Evolutionary conservation across 2,888 invertebrate species (phyloP).

Genomic region (Hecatera dysodea): DNA sequence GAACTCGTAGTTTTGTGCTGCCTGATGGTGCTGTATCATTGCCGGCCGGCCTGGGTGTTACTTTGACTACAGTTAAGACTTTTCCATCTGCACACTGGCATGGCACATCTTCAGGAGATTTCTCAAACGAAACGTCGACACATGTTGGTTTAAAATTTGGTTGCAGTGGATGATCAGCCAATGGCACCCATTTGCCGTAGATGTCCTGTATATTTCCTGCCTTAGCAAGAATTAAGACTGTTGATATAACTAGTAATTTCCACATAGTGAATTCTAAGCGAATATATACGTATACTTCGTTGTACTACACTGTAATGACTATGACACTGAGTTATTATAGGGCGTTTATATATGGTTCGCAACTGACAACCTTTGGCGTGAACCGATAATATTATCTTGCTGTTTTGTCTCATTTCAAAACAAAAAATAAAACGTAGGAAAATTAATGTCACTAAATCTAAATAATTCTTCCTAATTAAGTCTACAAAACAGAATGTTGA

Average conservation of each 20-base stretch:
- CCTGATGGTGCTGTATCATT: not conserved
- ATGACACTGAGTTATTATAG: not conserved
- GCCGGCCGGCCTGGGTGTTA: not conserved
- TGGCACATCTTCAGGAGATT: not conserved
- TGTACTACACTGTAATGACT: not conserved
- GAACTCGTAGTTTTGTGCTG: not conserved
- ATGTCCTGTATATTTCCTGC: not conserved
- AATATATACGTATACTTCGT: not conserved
- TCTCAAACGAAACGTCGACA: not conserved
- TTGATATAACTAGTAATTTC: conserved; percentile 8
- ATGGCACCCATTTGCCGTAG: conserved; percentile 15
- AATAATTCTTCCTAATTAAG: not conserved
- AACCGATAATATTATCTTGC: conserved; percentile 5
- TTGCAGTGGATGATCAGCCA: not conserved
- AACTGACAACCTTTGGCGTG: conserved; percentile 15
- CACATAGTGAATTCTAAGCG: not conserved
- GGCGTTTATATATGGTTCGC: not conserved
- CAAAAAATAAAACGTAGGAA: not conserved
- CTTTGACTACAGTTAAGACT: not conserved
- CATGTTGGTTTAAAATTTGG: not conserved
- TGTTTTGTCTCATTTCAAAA: not conserved
- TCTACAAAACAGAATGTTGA: not conserved
- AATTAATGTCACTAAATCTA: not conserved
- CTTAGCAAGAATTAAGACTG: not conserved
- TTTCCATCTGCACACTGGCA: conserved; percentile 14